phyloP scores from a whole-genome alignment of 2,888 invertebrate genomes.

The Melanostoma mellinum region DNA sequence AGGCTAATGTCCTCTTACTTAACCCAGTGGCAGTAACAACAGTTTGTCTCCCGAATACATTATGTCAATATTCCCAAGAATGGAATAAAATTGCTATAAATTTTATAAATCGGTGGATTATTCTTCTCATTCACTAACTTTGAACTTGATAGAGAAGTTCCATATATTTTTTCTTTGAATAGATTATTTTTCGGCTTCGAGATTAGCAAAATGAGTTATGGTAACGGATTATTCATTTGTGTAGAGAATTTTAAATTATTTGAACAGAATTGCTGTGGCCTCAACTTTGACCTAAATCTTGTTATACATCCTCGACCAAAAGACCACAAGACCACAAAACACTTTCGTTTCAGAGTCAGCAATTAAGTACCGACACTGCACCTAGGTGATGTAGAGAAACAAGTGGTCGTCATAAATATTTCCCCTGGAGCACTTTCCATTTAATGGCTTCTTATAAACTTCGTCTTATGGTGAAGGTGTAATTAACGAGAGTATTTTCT shows the following conservation, averaged over 20 bases:
- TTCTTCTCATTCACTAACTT: constrained; percentile 29
- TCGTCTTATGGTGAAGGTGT: constrained; percentile 34
- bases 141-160: constrained; percentile 35
- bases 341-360: constrained; percentile 47
- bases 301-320: neutral
- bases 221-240: neutral
- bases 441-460: constrained; percentile 44
- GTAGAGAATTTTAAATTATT: neutral
- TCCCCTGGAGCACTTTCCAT: constrained; percentile 55
- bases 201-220: neutral
- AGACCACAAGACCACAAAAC: constrained; percentile 25
- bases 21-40: constrained; percentile 47
- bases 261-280: neutral
- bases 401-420: constrained; percentile 24
- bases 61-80: constrained; percentile 24
- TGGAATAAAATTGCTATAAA: constrained; percentile 32
- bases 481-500: constrained; percentile 40
- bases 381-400: constrained; percentile 8
- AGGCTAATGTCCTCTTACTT: constrained; percentile 53
- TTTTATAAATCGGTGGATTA: constrained; percentile 14
- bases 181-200: neutral
- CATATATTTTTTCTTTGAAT: neutral
- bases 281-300: constrained; percentile 37
- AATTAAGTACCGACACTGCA: constrained; percentile 31
- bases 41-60: constrained; percentile 56